Conservation (phyloP, 2,888 invertebrate genomes). For the Chymomyza procnemis region DNA sequence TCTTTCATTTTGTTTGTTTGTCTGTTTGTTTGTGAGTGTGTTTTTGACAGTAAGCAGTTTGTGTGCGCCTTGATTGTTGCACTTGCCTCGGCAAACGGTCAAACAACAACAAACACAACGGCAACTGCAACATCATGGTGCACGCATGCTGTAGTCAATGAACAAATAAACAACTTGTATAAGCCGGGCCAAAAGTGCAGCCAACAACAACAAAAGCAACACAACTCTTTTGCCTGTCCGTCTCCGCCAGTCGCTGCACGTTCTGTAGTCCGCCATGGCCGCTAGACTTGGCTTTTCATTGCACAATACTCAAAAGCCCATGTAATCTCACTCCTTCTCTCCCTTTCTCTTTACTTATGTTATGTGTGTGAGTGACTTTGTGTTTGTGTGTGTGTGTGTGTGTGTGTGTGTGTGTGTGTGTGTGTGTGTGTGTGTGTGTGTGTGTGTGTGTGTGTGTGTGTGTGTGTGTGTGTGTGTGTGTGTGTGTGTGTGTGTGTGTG, state of each 20-base stretch:
- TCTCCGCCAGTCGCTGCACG: conserved; percentile 21
- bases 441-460: conserved; percentile 10
- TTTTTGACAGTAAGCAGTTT: conserved; percentile 70
- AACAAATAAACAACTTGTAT: conserved; percentile 53
- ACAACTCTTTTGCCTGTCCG: conserved; percentile 47
- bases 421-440: conserved; percentile 33
- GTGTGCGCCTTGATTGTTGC: conserved; percentile 70
- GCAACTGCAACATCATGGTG: conserved; percentile 27
- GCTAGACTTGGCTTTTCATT: conserved; percentile 19
- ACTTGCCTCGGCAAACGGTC: conserved; percentile 62
- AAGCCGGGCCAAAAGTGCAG: conserved; percentile 45
- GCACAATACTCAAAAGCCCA: conserved; percentile 67
- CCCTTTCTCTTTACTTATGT: conserved; percentile 28
- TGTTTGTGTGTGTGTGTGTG: conserved; percentile 14
- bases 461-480: too few relatives aligned
- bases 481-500: too few relatives aligned
- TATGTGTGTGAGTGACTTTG: conserved; percentile 9
- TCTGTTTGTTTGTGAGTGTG: conserved; percentile 48
- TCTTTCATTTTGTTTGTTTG: conserved; percentile 46
- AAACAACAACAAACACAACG: conserved; percentile 18
- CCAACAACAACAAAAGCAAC: not conserved
- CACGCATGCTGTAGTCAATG: conserved; percentile 39
- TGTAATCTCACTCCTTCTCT: conserved; percentile 46
- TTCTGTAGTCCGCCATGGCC: not conserved
- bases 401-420: conserved; percentile 13